Evolutionary conservation across 2,888 invertebrate species (phyloP), one percentile per base, ranked within the genome.

Genomic region (Anticlea derivata): DNA sequence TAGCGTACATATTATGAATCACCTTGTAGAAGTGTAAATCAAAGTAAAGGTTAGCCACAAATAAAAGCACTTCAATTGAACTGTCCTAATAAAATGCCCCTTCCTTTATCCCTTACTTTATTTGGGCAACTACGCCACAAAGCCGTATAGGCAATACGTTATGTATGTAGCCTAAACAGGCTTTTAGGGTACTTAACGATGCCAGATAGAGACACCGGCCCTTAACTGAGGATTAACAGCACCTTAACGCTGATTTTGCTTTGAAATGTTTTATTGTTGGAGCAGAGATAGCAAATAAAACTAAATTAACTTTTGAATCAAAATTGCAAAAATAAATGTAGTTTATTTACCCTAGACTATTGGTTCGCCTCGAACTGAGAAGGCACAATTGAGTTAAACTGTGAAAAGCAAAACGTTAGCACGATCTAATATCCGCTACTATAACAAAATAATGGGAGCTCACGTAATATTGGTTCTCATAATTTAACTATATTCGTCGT

Each of bases 211-310:
- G 12, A 27, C 8, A 24, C 35, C 17, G 13, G 12, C 35, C 37
- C 46, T 50, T 55, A 43, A 43, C 38, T 39, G 23, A 23, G 41
- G 41, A 37, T 50, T 38, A 47, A 50, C 43, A 47, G 50, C 47
- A 55, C 43, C 50, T 50, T 47, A 35, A 44, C 38, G 31, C 47
- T 44, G 50, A 55, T 50, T 50, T 10, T 26, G 22, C 34, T 34
- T 20, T 30, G 30, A 29, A 31, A 10, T 17, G 33, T 24, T 50
- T 46, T 50, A 33, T 39, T 44, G 10, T 43, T 4, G 8, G 5
- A n/a, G 30, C 41, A 47, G 27, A n/a, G 47, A 38, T 29, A 31
- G 26, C 43, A 48, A 39, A 29, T 1, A 33, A 24, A 13, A 24
- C 4, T 11, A 2, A 1, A 6, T n/a, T 26, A 12, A 13, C n/a